phyloP scores from a whole-genome alignment of 2,797 vertebrate species.

The Channallabes apus region DNA sequence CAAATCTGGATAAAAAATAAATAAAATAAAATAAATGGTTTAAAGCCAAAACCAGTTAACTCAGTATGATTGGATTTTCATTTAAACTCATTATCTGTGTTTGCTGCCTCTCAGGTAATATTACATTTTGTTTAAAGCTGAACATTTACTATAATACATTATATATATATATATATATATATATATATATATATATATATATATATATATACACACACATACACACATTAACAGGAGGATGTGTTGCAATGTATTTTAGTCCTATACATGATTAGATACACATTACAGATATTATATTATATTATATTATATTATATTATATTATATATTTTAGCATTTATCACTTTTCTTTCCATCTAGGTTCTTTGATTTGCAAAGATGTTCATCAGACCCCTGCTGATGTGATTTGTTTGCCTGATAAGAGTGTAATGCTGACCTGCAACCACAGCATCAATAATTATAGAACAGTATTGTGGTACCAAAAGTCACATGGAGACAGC shows the following conservation, averaged over 20 bases:
- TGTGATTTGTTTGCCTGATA: constrained; percentile 33
- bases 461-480: constrained; percentile 38
- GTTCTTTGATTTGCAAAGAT: not conserved
- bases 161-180: not conserved
- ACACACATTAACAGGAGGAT: too few species aligned
- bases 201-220: too few species aligned
- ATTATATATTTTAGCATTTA: not conserved
- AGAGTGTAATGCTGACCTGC: constrained; percentile 51
- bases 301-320: too few species aligned
- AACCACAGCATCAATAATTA: constrained; percentile 46
- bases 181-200: too few species aligned
- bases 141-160: not conserved
- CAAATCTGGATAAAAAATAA: not conserved
- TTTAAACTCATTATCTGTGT: constrained; percentile 42
- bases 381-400: constrained; percentile 54
- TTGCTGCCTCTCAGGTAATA: constrained; percentile 54
- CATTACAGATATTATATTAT: not conserved
- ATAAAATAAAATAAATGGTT: too few species aligned
- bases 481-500: constrained; percentile 38
- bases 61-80: constrained; percentile 48
- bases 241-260: not conserved
- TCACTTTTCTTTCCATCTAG: not conserved
- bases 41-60: not conserved
- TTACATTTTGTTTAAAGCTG: not conserved
- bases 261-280: not conserved